Conservation (phyloP, 2,888 invertebrate genomes). For the Caenorhabditis becei region DNA sequence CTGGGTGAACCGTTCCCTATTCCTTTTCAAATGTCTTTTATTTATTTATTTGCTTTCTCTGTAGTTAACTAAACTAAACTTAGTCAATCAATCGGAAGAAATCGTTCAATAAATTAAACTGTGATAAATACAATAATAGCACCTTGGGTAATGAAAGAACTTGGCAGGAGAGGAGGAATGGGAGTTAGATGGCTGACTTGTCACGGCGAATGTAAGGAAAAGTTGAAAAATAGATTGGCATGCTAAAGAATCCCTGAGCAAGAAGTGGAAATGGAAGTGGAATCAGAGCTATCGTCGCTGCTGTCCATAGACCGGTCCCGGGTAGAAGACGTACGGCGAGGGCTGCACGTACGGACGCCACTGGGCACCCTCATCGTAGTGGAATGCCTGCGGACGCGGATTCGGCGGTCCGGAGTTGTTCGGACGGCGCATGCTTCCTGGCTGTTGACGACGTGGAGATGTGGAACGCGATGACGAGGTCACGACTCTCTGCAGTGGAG, state of each 20-base stretch:
- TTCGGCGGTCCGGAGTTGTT: conserved; percentile 15
- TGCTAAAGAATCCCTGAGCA: conserved; percentile 48
- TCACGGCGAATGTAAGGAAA: conserved; percentile 54
- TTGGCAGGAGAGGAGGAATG: conserved; percentile 35
- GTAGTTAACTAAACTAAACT: not conserved
- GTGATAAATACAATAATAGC: conserved; percentile 23
- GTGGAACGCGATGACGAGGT: conserved; percentile 55
- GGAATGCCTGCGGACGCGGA: conserved; percentile 51
- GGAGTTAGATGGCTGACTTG: conserved; percentile 42
- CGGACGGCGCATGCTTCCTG: conserved; percentile 39
- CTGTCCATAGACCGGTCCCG: conserved; percentile 60
- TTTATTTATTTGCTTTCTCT: conserved; percentile 36
- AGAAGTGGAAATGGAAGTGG: not conserved
- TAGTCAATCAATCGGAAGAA: conserved; percentile 11
- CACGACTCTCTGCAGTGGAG: conserved; percentile 33
- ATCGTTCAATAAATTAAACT: conserved; percentile 32
- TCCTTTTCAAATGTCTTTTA: conserved; percentile 1
- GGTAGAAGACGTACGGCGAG: conserved; percentile 64
- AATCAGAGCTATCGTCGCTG: conserved; percentile 26
- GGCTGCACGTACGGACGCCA: conserved; percentile 68
- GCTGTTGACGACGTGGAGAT: conserved; percentile 53
- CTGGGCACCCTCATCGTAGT: conserved; percentile 59
- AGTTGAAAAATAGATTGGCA: conserved; percentile 3
- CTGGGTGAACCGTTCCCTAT: conserved; percentile 28
- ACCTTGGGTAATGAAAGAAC: conserved; percentile 54